A percentile compares a stretch with the other conserved stretches of the same genome.
Evolutionary conservation across 1,140 invertebrate genomes (phyloP).

Genomic region (Metopolophium dirhodum): DNA sequence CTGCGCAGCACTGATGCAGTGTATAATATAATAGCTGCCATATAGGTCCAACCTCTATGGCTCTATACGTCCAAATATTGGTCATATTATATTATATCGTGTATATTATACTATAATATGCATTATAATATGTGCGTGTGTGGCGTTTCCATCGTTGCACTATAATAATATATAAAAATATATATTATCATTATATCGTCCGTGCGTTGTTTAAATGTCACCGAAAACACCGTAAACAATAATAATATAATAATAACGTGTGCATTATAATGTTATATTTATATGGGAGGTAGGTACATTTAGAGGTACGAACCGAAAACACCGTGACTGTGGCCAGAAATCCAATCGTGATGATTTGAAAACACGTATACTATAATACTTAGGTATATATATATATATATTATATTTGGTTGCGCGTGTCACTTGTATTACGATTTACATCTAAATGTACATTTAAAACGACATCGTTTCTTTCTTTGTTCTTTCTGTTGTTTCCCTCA

Average conservation of each 20-base stretch:
- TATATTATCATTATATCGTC: not conserved
- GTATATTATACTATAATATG: no score
- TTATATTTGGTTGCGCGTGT: not conserved
- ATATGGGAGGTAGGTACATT: not conserved
- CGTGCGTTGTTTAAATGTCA: not conserved
- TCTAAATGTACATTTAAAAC: not conserved
- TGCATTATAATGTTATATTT: not conserved
- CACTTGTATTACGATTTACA: not conserved
- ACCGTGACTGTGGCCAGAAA: constrained; percentile 11
- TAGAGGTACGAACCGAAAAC: not conserved
- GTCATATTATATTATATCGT: not conserved
- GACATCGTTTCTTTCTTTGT: not conserved
- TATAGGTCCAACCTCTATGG: not conserved
- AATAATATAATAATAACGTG: not conserved
- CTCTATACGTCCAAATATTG: not conserved
- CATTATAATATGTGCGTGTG: not conserved
- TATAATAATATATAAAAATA: not conserved
- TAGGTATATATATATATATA: not conserved
- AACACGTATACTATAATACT: not conserved
- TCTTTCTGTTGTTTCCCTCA: not conserved
- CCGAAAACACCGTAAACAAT: not conserved
- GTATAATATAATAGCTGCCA: not conserved
- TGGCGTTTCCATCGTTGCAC: not conserved
- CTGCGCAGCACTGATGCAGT: not conserved
- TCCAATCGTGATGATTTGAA: not conserved